phyloP scores from a whole-genome alignment of 2,797 vertebrate species.

The Euphonia xanthogaster region DNA sequence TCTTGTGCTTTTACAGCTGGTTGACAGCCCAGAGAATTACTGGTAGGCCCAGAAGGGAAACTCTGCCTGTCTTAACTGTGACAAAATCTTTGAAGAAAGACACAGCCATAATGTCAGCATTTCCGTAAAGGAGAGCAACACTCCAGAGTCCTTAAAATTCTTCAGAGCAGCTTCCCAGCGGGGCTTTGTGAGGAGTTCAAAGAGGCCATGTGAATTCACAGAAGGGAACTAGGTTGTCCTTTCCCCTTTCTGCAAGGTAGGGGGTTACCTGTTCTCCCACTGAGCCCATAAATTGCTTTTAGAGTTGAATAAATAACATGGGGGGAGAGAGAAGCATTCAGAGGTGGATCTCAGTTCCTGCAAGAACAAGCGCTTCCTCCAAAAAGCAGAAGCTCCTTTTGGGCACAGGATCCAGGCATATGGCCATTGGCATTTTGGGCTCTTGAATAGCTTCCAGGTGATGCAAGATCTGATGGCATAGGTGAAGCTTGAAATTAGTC shows the following conservation, averaged over 20 bases:
- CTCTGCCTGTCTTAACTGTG: constrained; percentile 4
- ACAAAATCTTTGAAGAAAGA: constrained; percentile 37
- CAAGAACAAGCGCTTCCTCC: not conserved
- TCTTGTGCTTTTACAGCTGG: not conserved
- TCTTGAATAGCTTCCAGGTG: not conserved
- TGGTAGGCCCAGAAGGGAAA: constrained; percentile 14
- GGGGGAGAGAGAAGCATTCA: not conserved
- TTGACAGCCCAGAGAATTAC: constrained; percentile 13
- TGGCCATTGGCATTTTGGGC: not conserved
- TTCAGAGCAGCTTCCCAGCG: not conserved
- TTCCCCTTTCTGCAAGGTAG: not conserved
- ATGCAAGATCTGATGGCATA: not conserved
- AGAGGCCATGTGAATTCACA: not conserved
- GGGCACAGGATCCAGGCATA: not conserved
- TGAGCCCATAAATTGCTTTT: not conserved
- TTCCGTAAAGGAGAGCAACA: constrained; percentile 33
- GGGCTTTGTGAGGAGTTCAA: not conserved
- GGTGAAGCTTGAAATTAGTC: not conserved
- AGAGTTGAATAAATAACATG: not conserved
- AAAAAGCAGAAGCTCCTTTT: not conserved
- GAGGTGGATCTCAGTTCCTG: fast-evolving
- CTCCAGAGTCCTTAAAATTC: not conserved
- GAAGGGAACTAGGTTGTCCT: not conserved
- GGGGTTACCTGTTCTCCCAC: not conserved
- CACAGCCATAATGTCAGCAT: not conserved